Evolutionary conservation across 2,113 vertebrate species (phyloP), one percentile per base, ranked within the genome.

Genomic region (Hippoglossus stenolepis): DNA sequence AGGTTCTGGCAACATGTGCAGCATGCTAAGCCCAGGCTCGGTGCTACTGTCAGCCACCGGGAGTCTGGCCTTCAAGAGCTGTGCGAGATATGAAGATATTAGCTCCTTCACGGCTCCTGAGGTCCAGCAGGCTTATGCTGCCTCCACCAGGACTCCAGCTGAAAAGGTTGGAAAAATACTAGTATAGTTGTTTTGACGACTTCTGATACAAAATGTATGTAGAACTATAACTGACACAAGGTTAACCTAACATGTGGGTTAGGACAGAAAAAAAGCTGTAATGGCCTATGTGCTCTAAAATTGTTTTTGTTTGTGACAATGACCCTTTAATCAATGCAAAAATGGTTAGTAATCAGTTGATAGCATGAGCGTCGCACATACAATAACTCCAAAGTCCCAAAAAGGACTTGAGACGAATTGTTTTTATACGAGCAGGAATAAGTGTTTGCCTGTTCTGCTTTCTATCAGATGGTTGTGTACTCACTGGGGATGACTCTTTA

Each of bases 401-500:
- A 40, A 62, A 62, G n/a, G 13, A 21, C 21, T 43, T 24, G 1
- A 40, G 20, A 45, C 20, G 3, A 31, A 31, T 7, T 1, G 14
- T 63, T 51, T 45, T 5, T 35, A n/a, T 20, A 14, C 17, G n/a
- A 49, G 15, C 43, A 61, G 35, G 23, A 51, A 47, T 61, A 4
- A 17, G 23, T 20, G 1, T 43, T 35, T 26, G 26, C 18, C 40
- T 38, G 20, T 63, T 23, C 40, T 26, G 26, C 82, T 66, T 70
- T 90, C 69, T 80, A 80, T 65, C 89, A 98, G 96, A 93, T 94
- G 90, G 91, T 95, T 43, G 92, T 96, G 28, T 98, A 96, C 85
- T 97, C 96, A 28, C 87, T 98, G 87, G 96, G 97, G 86, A 97
- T 96, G 96, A 97, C 96, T 17, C 94, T 97, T 58, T 98, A 96